Base-by-base conservation (phyloP, 2,797 vertebrate species). In the Falco naumanni region DNA sequence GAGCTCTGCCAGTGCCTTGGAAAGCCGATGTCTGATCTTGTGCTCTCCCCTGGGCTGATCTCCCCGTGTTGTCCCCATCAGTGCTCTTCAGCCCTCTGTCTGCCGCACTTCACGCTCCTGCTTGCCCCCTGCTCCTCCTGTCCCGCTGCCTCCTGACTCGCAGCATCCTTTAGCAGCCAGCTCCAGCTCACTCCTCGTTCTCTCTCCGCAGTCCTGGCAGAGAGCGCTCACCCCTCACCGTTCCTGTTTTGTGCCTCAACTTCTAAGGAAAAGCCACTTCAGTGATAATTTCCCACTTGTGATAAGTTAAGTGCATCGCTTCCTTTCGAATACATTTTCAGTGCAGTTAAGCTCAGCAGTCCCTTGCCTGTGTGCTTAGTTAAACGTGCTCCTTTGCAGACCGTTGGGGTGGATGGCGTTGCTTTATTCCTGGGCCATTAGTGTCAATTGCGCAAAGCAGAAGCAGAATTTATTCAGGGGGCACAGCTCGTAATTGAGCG, bases 281-380 rank as follows among this genome's bases (percentile, higher is more conserved):
- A 95, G 95, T 83, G 96, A 96, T 97, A 96, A 97, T 98, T 98
- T 97, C 95, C 95, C 97, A 97, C 97, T 97, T 96, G 95, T 98
- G 97, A 97, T 97, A 95, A 97, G 97, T 97, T 98, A 97, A 98
- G 97, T 97, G 97, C 98, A 93, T 97, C 85, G 48, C 97, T 98
- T 98, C 97, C 84, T 95, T 91, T 81, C 76, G 96, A 97, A 97
- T 97, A 89, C 92, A 95, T 97, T 97, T 97, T 96, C 97, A 96
- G 96, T 96, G 96, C 95, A 83, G 96, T 97, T 97, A 94, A 97
- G 93, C 96, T 92, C 96, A 95, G 97, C 97, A 87, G 95, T 97
- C 87, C 88, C 97, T 96, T 57, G 97, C 97, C 96, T 91, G 96
- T 82, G 96, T 79, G 91, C 96, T 70, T 48, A 85, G 96, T 97